Percentiles rank a stretch among this genome's conserved stretches.
These are phyloP conservation scores for Lethenteron camtschaticum DNA, from an alignment of 2,113 vertebrate genomes.

Conservation along the genomic window DNA sequence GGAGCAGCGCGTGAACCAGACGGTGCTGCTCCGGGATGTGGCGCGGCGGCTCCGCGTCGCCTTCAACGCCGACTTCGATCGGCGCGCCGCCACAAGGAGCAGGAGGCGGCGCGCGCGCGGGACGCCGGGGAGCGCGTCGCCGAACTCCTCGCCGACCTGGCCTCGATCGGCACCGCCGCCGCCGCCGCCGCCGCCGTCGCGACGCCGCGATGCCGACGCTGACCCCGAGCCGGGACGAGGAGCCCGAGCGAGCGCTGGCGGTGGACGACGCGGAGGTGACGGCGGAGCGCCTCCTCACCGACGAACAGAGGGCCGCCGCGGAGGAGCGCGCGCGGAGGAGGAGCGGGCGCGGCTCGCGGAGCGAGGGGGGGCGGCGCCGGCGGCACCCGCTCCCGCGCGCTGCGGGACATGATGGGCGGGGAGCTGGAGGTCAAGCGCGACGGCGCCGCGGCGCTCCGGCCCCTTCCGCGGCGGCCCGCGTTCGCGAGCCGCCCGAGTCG, in stretches of 20 bases:
- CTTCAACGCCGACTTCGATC: slow-evolving; percentile 61
- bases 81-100: slow-evolving; percentile 33
- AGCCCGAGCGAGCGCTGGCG: slow-evolving; percentile 20
- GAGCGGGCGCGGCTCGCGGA: slow-evolving; percentile 19
- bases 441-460: slow-evolving; percentile 14
- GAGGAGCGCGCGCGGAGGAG: slow-evolving; percentile 23
- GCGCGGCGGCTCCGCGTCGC: slow-evolving; percentile 2
- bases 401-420: slow-evolving; percentile 69
- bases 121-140: slow-evolving; percentile 43
- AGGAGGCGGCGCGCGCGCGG: slow-evolving; percentile 36
- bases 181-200: slow-evolving; percentile 31
- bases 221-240: slow-evolving; percentile 27
- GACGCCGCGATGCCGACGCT: slow-evolving; percentile 29
- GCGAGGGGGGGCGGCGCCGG: too few species aligned
- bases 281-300: slow-evolving; percentile 26
- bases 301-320: slow-evolving; percentile 26
- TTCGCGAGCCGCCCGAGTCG: slow-evolving; percentile 33
- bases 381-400: slow-evolving; percentile 18
- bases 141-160: slow-evolving; percentile 44
- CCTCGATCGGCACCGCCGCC: slow-evolving; percentile 16
- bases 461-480: slow-evolving; percentile 19
- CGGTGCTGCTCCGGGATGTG: slow-evolving; percentile 44
- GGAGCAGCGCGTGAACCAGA: slow-evolving; percentile 66
- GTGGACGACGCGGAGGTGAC: too few species aligned
- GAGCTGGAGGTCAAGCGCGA: slow-evolving; percentile 57